Evolutionary conservation across 2,888 invertebrate genomes (phyloP).

Genomic region (Orchesella flavescens): DNA sequence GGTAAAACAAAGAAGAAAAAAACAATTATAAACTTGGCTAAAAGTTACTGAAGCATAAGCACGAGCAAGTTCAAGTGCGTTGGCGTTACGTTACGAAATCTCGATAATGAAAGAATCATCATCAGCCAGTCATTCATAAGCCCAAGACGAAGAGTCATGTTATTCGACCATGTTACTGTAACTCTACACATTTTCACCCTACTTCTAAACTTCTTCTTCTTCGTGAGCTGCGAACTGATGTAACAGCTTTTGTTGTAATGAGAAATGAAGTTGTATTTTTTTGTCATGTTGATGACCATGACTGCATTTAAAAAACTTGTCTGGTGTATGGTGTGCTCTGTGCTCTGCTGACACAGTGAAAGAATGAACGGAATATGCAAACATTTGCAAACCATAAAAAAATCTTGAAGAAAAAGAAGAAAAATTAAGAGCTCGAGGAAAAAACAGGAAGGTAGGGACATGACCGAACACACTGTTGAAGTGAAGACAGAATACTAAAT

Average conservation of each 20-base stretch:
- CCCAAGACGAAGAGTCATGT: slow-evolving; percentile 44
- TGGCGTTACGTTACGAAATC: not conserved
- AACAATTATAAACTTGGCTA: slow-evolving; percentile 2
- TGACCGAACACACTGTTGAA: slow-evolving; percentile 51
- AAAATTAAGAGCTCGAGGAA: too few species aligned
- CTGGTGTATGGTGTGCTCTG: not conserved
- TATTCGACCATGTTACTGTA: slow-evolving; percentile 62
- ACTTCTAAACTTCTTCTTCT: not conserved
- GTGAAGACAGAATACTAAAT: not conserved
- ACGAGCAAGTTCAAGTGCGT: slow-evolving; percentile 1
- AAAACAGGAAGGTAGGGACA: slow-evolving; percentile 37
- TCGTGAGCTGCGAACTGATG: not conserved
- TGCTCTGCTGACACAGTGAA: slow-evolving; percentile 57
- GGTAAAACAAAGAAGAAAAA: not conserved
- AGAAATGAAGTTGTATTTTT: slow-evolving; percentile 27
- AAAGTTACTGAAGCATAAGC: not conserved
- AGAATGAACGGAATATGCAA: slow-evolving; percentile 47
- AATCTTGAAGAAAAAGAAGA: too few species aligned
- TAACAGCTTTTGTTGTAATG: slow-evolving; percentile 14
- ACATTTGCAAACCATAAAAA: not conserved
- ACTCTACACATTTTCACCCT: slow-evolving; percentile 29
- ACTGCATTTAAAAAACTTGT: slow-evolving; percentile 44
- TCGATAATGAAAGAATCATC: not conserved
- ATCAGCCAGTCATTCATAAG: slow-evolving; percentile 1
- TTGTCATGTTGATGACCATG: slow-evolving; percentile 54